A percentile compares a stretch with the other conserved stretches of the same genome.
Conservation (phyloP, 2,113 vertebrate genomes). For the Poeciliopsis retropinna region DNA sequence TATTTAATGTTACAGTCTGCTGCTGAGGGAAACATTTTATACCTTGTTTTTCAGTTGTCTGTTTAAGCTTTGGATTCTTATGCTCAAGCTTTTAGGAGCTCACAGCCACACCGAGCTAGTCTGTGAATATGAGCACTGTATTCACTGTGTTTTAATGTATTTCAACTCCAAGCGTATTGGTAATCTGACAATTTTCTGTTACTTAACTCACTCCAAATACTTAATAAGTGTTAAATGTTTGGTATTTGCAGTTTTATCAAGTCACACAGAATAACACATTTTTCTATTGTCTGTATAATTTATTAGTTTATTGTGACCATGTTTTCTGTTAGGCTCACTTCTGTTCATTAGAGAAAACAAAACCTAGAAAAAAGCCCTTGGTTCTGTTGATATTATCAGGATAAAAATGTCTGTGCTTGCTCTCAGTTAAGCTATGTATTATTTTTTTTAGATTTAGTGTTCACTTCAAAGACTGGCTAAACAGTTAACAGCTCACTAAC, state of each 20-base stretch:
- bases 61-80: background rate
- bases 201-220: background rate
- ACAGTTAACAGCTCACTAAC: conserved; percentile 30
- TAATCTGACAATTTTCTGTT: background rate
- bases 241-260: conserved; percentile 15
- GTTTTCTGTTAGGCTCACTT: too few relatives aligned
- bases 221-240: conserved; percentile 5
- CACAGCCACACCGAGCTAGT: background rate
- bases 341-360: too few relatives aligned
- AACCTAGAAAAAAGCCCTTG: conserved; percentile 3
- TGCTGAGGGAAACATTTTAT: background rate
- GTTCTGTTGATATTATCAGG: conserved; percentile 19
- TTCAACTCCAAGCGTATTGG: background rate
- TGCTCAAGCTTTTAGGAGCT: background rate
- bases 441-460: conserved; percentile 35
- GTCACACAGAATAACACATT: conserved; percentile 25
- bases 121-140: background rate
- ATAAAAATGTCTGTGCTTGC: conserved; percentile 7
- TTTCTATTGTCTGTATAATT: conserved; percentile 32
- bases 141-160: background rate
- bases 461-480: conserved; percentile 17
- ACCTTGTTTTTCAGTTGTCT: background rate
- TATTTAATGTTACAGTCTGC: background rate
- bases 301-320: conserved; percentile 46
- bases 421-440: conserved; percentile 23